Evolutionary conservation across 2,888 invertebrate species (phyloP), one percentile per base, ranked within the genome.

Genomic region (Smittia sp.): DNA sequence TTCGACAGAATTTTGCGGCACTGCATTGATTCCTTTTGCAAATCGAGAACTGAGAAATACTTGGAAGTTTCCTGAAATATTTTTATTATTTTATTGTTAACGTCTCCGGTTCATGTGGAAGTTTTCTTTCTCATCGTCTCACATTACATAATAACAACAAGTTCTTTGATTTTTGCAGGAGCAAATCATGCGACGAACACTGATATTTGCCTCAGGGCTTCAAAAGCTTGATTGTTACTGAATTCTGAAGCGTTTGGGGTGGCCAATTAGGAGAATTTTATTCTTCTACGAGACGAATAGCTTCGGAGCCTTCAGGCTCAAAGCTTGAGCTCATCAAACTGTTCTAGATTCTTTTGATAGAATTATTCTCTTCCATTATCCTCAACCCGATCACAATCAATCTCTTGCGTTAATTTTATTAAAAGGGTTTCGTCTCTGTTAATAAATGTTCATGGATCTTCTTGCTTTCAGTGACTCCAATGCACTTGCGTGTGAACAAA

Each of bases 401-500:
- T 13, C 13, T 39, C 39, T n/a, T 32, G 32, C 32, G n/a, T n/a
- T 46, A 46, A 46, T 11, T 46, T 15, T 3, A 46, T 3, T 46
- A n/a, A 46, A 46, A 46, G 46, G 46, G 15, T 46, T 46, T 15
- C n/a, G 9, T 46, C n/a, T 46, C 6, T 46, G 9, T 46, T 46
- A 11, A 46, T 46, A n/a, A 46, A 46, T 46, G 9, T n/a, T 46
- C 46, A 15, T 2, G 2, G 9, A 11, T 13, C 46, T 46, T 46
- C 15, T 15, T 46, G 46, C 11, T n/a, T 46, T 46, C 7, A 39
- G 15, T 3, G 2, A n/a, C 46, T 46, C 46, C 46, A 11, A 6
- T 46, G 46, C 46, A 46, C 41, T 68, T 68, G 68, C 68, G 68
- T 68, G 68, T 68, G 68, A 68, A 68, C 46, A 41, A 68, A 68